Base-by-base conservation (phyloP, 1,140 invertebrate genomes). In the Drosophila varians region DNA sequence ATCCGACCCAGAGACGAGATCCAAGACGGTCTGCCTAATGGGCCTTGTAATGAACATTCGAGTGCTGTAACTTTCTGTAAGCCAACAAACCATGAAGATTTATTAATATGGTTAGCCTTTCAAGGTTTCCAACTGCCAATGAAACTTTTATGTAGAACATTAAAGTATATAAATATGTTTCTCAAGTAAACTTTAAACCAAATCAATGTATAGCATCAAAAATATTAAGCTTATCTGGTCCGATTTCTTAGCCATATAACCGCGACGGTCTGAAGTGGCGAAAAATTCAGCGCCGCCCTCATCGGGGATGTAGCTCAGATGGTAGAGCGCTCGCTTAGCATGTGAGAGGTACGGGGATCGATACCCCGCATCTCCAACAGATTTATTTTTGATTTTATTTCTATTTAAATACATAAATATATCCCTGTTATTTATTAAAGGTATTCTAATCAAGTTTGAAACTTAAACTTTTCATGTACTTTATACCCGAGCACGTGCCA, bases 321-420 rank as follows among this genome's bases (percentile, higher is more conserved):
- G 94, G 94, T 95, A 95, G 95, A 95, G 94, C 95, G 94, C 94
- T 95, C 94, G 94, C 94, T 95, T 95, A 95, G 94, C 94, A 95
- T 95, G 94, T 93, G 94, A 95, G 94, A 95, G 94, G 94, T 95
- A 95, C 94, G 93, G 93, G 94, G 94, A 95, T 95, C 94, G 94
- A 95, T 95, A 92, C 80, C 94, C 94, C 94, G 94, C 94, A 93
- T 93, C 94, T 90, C 89, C 89, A 90, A 34, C 0, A 4, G n/a
- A 1, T 12, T 6, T 18, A 7, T 5, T 25, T 16, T 53, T 53
- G 8, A 11, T 34, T 25, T 42, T 38, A 12, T 12, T 9, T 6
- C 3, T 11, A 0, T 16, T 42, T 26, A 4, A 38, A 16, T 14
- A 0, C 4, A 31, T 31, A n/a, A 2, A 2, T 3, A 0, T 28